These are phyloP conservation scores for Oxygymnocypris stewartii DNA, from an alignment of 2,113 vertebrate genomes.

Conservation along the genomic window DNA sequence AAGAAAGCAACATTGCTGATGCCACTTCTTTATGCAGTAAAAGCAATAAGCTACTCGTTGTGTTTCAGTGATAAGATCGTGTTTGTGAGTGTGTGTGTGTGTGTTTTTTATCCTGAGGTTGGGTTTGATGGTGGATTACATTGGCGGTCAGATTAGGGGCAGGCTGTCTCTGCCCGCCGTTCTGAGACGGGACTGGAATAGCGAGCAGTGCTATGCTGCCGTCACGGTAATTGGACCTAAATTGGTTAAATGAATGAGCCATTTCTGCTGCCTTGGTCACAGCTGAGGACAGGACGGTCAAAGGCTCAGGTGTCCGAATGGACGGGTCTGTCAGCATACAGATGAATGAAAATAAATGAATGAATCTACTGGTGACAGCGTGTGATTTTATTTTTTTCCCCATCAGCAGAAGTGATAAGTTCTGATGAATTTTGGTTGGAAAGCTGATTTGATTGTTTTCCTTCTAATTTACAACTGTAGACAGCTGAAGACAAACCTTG, in stretches of 20 bases:
- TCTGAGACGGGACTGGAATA: slow-evolving; percentile 57
- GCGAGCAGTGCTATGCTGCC: slow-evolving; percentile 57
- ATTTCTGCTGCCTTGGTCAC: slow-evolving; percentile 63
- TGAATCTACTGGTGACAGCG: not conserved
- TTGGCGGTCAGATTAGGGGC: slow-evolving; percentile 59
- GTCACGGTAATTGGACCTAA: slow-evolving; percentile 52
- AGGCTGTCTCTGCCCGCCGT: slow-evolving; percentile 47
- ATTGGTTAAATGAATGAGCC: slow-evolving; percentile 67
- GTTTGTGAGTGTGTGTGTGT: not conserved
- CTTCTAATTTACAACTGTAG: slow-evolving; percentile 25
- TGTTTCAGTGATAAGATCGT: not conserved
- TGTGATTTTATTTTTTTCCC: not conserved
- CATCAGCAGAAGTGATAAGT: slow-evolving; percentile 4
- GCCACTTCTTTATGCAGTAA: too few relatives aligned
- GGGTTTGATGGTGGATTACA: slow-evolving; percentile 51
- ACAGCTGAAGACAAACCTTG: slow-evolving; percentile 24
- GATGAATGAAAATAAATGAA: slow-evolving; percentile 15
- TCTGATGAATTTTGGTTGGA: slow-evolving; percentile 14
- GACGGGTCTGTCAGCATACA: slow-evolving; percentile 22
- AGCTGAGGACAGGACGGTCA: slow-evolving; percentile 62
- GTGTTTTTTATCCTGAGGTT: slow-evolving; percentile 41
- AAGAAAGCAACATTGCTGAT: not conserved
- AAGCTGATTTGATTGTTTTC: slow-evolving; percentile 40
- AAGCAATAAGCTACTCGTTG: not conserved
- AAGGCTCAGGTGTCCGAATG: slow-evolving; percentile 37